Percentiles rank a stretch among this genome's conserved stretches.
Conservation (phyloP, 2,888 invertebrate genomes). For the Netelia melanura region DNA sequence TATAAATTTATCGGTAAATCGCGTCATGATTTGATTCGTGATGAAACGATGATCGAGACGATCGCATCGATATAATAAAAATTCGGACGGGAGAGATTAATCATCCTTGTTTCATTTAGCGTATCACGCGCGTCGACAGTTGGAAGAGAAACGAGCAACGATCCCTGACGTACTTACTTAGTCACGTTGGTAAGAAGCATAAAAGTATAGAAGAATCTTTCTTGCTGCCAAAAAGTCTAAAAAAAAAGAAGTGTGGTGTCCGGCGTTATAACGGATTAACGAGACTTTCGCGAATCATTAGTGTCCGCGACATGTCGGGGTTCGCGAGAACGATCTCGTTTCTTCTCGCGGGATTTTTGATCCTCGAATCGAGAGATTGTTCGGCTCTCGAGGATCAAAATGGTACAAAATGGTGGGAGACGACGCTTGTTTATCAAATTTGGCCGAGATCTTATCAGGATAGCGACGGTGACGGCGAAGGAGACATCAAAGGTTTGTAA, state of each 20-base stretch:
- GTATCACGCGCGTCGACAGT: background rate
- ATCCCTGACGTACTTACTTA: background rate
- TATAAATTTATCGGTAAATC: no score
- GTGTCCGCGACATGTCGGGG: slow-evolving; percentile 19
- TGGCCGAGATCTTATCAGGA: slow-evolving; percentile 79
- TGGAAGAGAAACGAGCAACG: background rate
- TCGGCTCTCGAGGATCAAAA: slow-evolving; percentile 24
- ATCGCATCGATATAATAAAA: no score
- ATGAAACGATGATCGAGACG: no score
- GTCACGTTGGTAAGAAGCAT: background rate
- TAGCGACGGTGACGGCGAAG: slow-evolving; percentile 78
- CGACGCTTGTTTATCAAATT: slow-evolving; percentile 77
- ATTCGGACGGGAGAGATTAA: no score
- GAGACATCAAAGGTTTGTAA: slow-evolving; percentile 77
- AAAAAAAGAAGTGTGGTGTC: slow-evolving; percentile 21
- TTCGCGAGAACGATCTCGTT: slow-evolving; percentile 5
- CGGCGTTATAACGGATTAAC: background rate
- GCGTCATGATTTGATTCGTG: no score
- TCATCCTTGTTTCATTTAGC: background rate
- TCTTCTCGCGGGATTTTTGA: slow-evolving; percentile 21
- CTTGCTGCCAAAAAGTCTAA: slow-evolving; percentile 50
- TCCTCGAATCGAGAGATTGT: slow-evolving; percentile 25
- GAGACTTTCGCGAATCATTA: slow-evolving; percentile 18
- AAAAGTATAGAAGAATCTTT: background rate
- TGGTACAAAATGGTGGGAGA: slow-evolving; percentile 77